Conservation (phyloP, 2,113 vertebrate genomes). For the Typhlomys cinereus region DNA sequence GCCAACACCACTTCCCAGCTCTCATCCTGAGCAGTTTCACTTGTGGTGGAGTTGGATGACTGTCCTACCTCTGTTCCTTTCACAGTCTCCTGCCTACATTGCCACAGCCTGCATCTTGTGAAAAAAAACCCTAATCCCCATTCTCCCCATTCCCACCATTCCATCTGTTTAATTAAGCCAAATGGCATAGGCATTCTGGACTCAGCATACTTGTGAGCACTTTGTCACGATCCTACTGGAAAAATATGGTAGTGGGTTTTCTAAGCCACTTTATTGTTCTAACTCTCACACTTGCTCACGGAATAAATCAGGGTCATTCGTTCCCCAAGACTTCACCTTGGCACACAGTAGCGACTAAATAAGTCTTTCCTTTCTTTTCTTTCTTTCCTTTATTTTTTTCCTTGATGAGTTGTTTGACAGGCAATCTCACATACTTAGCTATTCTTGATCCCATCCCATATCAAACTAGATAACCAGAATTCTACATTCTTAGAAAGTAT, state of each 20-base stretch:
- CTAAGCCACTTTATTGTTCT: neutral
- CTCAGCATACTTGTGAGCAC: neutral
- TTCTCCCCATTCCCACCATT: too few relatives aligned
- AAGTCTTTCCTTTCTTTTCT: neutral
- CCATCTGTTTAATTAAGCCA: neutral
- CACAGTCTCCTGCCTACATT: neutral
- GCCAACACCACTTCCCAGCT: neutral
- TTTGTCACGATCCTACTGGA: neutral
- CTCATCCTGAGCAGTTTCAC: neutral
- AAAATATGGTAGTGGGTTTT: neutral
- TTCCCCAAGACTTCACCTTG: neutral
- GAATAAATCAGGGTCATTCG: neutral
- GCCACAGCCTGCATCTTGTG: neutral
- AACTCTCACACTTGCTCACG: neutral
- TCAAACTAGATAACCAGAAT: neutral
- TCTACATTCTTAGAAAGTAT: neutral
- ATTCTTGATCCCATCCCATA: neutral
- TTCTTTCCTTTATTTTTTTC: neutral
- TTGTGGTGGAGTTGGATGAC: neutral
- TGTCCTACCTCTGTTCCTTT: neutral
- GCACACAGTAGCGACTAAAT: neutral
- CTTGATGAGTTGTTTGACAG: neutral
- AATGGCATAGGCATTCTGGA: neutral
- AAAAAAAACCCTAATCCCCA: neutral
- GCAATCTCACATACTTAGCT: neutral